Conservation (phyloP, 2,113 vertebrate species). For the Desmodus rotundus region DNA sequence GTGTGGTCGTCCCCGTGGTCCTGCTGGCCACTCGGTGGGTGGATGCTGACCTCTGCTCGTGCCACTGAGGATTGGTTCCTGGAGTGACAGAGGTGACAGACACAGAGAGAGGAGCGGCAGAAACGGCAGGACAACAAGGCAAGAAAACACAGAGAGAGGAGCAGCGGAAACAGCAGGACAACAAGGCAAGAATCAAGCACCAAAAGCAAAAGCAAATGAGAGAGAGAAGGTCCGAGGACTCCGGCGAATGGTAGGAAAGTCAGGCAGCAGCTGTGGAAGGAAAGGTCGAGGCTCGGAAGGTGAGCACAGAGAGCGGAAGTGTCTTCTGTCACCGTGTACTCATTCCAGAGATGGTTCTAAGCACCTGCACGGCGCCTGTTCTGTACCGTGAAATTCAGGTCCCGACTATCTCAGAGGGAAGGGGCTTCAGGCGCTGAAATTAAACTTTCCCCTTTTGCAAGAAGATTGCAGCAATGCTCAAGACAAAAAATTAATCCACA, state of each 20-base stretch:
- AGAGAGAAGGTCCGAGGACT: too few relatives aligned
- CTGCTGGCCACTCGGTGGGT: background rate
- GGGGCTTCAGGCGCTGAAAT: background rate
- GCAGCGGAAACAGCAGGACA: rapidly evolving
- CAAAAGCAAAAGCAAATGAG: background rate
- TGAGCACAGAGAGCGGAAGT: background rate
- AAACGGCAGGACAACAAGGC: background rate
- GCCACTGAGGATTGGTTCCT: background rate
- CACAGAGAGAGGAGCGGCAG: rapidly evolving
- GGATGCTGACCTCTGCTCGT: background rate
- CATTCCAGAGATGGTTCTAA: background rate
- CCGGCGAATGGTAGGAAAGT: rapidly evolving
- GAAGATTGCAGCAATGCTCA: background rate
- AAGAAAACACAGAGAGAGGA: too few relatives aligned
- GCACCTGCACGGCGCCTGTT: background rate
- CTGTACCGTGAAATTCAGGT: background rate
- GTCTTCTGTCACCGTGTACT: background rate
- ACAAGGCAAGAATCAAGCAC: background rate
- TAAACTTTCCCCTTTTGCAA: background rate
- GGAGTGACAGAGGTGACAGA: background rate
- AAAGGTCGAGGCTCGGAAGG: background rate
- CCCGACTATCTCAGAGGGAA: background rate
- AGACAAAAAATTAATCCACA: background rate
- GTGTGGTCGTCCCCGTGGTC: rapidly evolving
- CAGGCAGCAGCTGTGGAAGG: background rate